A percentile compares a stretch with the other conserved stretches of the same genome.
These are phyloP conservation scores for Caenorhabditis sinica DNA, from an alignment of 2,888 invertebrate species.

Conservation along the genomic window DNA sequence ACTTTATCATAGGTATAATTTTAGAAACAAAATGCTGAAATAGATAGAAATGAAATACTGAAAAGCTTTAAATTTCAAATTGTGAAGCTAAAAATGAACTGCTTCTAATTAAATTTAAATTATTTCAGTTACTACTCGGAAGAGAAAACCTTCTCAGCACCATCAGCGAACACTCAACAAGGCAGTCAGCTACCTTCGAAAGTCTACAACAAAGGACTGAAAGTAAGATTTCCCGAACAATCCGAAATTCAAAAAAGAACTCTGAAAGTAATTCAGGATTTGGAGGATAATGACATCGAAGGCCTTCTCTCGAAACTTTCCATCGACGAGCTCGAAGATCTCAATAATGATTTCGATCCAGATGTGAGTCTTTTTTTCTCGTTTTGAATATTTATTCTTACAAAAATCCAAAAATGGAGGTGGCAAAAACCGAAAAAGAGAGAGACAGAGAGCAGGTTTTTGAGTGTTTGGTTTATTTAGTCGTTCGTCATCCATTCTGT, in stretches of 20 bases:
- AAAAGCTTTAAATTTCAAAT: constrained; percentile 3
- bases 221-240: constrained; percentile 47
- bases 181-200: constrained; percentile 68
- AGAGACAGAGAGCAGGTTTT: constrained; percentile 21
- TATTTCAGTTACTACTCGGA: constrained; percentile 82
- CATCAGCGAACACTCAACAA: constrained; percentile 68
- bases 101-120: no score
- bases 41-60: not conserved
- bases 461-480: constrained; percentile 12
- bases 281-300: constrained; percentile 89
- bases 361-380: constrained; percentile 88
- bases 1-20: constrained; percentile 66
- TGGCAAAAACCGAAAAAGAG: no score
- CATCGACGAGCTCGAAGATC: constrained; percentile 95
- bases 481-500: constrained; percentile 9
- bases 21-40: not conserved
- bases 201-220: constrained; percentile 77
- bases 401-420: not conserved
- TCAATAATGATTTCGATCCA: constrained; percentile 99
- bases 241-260: not conserved
- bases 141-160: constrained; percentile 79
- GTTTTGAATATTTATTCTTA: not conserved
- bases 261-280: constrained; percentile 72
- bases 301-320: constrained; percentile 94
- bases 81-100: no score